phyloP scores from a whole-genome alignment of 2,797 vertebrate genomes.

The Sebastes cheni region DNA sequence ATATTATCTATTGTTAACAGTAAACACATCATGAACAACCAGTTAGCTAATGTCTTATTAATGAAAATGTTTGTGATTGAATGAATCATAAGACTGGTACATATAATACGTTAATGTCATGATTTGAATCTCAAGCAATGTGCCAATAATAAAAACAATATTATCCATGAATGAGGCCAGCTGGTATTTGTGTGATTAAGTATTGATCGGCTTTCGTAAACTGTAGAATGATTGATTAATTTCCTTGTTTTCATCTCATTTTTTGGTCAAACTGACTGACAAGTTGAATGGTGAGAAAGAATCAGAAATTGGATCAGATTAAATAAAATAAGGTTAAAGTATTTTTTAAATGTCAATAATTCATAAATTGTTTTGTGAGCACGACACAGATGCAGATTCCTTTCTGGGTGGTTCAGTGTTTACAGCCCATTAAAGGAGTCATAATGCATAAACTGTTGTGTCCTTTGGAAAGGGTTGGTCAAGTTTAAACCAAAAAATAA shows the following conservation, averaged over 20 bases:
- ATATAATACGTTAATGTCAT: background rate
- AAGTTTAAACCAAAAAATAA: too few relatives aligned
- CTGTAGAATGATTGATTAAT: background rate
- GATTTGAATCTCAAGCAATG: background rate
- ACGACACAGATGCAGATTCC: background rate
- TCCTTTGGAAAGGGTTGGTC: rapidly evolving
- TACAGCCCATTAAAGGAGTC: constrained; percentile 5
- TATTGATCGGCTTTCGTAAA: background rate
- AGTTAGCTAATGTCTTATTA: background rate
- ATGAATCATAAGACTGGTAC: background rate
- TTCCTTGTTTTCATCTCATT: background rate
- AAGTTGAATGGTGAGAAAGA: background rate
- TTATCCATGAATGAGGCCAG: background rate
- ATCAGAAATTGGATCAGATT: background rate
- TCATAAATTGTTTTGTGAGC: background rate
- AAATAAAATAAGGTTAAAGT: background rate
- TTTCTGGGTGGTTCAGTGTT: background rate
- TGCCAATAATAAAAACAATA: background rate
- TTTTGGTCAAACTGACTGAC: background rate
- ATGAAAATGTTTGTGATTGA: background rate
- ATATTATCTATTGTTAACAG: background rate
- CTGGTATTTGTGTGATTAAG: background rate
- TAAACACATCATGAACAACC: background rate
- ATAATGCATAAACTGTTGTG: background rate
- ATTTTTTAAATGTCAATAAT: background rate